Evolutionary conservation across 2,113 vertebrate species (phyloP).

Genomic region (Campylorhamphus procurvoides): DNA sequence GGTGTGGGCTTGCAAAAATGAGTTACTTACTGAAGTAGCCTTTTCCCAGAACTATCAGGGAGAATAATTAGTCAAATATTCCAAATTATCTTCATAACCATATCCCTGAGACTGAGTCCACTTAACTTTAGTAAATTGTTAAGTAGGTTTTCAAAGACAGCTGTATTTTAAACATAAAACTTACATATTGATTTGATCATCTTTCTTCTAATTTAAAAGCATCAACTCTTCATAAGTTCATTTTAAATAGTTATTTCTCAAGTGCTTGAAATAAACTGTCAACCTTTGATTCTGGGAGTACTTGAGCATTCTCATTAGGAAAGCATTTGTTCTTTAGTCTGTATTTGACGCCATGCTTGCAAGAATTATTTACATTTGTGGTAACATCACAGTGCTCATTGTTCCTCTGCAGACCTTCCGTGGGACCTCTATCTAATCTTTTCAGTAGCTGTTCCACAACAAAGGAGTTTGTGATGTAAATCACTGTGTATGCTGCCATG

Average conservation of each 20-base stretch:
- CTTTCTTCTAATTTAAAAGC: neutral
- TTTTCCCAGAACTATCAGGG: neutral
- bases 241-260: neutral
- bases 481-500: neutral
- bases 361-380: constrained; percentile 12
- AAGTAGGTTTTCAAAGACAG: neutral
- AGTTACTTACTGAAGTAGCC: neutral
- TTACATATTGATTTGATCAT: neutral
- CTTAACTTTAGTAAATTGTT: neutral
- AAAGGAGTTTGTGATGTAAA: neutral
- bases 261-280: neutral
- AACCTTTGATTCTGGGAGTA: neutral
- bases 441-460: neutral
- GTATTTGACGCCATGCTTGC: neutral
- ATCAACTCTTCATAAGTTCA: neutral
- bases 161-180: neutral
- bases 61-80: neutral
- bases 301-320: neutral
- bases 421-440: constrained; percentile 14
- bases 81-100: neutral
- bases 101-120: neutral
- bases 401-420: neutral
- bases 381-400: neutral
- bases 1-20: neutral
- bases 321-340: constrained; percentile 1